phyloP scores from a whole-genome alignment of 2,888 invertebrate genomes.

The Ophion ventricosus region DNA sequence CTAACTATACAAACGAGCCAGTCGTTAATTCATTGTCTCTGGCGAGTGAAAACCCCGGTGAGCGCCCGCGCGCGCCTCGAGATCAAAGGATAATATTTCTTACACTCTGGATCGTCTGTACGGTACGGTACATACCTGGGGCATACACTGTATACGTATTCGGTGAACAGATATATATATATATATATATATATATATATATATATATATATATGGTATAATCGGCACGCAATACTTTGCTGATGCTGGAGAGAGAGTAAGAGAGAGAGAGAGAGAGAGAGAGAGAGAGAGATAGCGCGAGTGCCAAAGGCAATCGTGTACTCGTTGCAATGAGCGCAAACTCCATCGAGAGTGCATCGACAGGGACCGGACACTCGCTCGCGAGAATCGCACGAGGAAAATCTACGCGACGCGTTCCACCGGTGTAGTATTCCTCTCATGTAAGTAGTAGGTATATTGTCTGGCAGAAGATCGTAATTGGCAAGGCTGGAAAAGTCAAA shows the following conservation, averaged over 20 bases:
- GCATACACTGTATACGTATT: conserved; percentile 17
- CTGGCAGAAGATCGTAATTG: conserved; percentile 37
- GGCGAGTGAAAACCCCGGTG: conserved; percentile 73
- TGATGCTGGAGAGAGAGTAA: conserved; percentile 23
- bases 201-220: conserved; percentile 70
- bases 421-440: not conserved
- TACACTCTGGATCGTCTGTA: conserved; percentile 71
- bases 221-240: conserved; percentile 77
- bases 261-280: conserved; percentile 9
- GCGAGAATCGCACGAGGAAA: conserved; percentile 68
- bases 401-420: conserved; percentile 65
- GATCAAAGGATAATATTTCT: conserved; percentile 81
- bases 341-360: conserved; percentile 59
- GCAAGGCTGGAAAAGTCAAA: conserved; percentile 1
- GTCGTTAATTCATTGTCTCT: conserved; percentile 79
- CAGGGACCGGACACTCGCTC: conserved; percentile 55
- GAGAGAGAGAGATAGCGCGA: conserved; percentile 23
- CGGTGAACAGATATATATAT: not conserved
- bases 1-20: conserved; percentile 56
- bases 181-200: conserved; percentile 13
- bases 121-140: conserved; percentile 17
- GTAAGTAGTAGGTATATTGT: not conserved
- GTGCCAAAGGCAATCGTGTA: conserved; percentile 63
- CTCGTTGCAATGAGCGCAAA: conserved; percentile 37
- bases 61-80: conserved; percentile 66